Conservation (phyloP, 2,113 vertebrate genomes). For the Eudyptes chrysolophus region DNA sequence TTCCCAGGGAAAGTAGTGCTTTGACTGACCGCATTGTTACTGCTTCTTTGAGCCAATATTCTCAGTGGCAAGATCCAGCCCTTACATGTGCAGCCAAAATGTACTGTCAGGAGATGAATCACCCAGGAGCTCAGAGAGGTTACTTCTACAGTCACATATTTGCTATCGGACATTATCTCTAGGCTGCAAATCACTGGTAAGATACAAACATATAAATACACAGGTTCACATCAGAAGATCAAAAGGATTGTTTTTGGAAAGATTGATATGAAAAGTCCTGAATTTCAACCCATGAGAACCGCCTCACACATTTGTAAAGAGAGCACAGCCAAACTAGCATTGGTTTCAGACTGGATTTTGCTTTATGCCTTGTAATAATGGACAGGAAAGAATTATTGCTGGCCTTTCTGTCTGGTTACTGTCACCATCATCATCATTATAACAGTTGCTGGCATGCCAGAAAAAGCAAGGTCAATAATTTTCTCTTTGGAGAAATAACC, state of each 20-base stretch:
- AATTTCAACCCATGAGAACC: not conserved
- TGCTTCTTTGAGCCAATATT: constrained; percentile 27
- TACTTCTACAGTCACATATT: not conserved
- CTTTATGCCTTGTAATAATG: constrained; percentile 52
- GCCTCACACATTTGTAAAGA: not conserved
- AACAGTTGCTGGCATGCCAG: constrained; percentile 18
- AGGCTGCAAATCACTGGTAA: not conserved
- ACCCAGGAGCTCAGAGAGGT: not conserved
- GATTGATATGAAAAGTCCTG: not conserved
- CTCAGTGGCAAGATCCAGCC: constrained; percentile 24
- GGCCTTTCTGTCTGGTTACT: constrained; percentile 29
- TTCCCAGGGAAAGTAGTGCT: constrained; percentile 24
- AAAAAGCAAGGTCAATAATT: constrained; percentile 55
- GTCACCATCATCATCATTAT: constrained; percentile 44
- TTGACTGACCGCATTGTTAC: constrained; percentile 16
- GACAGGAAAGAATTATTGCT: constrained; percentile 57
- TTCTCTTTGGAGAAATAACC: constrained; percentile 39
- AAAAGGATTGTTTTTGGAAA: not conserved
- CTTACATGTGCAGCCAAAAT: constrained; percentile 9
- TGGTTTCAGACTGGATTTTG: constrained; percentile 1
- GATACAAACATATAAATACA: not conserved
- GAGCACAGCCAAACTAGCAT: not conserved
- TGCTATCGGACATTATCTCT: not conserved
- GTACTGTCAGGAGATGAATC: constrained; percentile 14
- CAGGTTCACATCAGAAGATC: not conserved